phyloP scores from a whole-genome alignment of 2,797 vertebrate species.

The Prionace glauca region DNA sequence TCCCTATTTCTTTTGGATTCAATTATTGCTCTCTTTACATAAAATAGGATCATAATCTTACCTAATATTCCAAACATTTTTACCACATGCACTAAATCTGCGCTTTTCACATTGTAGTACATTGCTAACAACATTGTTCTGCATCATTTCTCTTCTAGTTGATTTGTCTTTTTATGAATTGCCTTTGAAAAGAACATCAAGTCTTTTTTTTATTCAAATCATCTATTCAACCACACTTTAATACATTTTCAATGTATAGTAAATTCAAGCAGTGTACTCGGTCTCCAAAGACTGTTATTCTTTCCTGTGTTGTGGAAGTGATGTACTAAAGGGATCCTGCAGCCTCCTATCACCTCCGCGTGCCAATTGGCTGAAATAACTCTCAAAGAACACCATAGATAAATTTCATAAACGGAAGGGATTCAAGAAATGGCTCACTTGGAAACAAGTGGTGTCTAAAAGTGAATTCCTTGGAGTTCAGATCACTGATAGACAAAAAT shows the following conservation, averaged over 20 bases:
- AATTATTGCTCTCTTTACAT: background rate
- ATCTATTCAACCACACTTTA: background rate
- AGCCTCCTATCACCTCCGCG: background rate
- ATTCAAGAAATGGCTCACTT: background rate
- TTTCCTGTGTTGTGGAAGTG: background rate
- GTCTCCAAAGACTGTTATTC: background rate
- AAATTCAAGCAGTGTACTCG: background rate
- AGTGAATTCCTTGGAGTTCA: background rate
- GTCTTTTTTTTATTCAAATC: background rate
- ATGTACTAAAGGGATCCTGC: background rate
- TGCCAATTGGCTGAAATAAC: background rate
- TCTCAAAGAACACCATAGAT: background rate
- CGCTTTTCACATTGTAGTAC: background rate
- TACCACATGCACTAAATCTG: background rate
- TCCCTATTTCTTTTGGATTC: background rate
- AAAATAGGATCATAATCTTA: background rate
- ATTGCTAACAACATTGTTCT: background rate
- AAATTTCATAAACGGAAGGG: background rate
- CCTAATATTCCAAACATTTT: background rate
- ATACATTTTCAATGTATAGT: background rate
- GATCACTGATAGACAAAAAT: background rate
- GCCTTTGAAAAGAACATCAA: background rate
- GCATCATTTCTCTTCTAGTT: background rate
- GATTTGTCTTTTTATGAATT: background rate
- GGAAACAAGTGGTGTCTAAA: background rate